These are phyloP conservation scores for Caenorhabditis latens DNA, from an alignment of 1,140 invertebrate genomes.

Conservation along the genomic window DNA sequence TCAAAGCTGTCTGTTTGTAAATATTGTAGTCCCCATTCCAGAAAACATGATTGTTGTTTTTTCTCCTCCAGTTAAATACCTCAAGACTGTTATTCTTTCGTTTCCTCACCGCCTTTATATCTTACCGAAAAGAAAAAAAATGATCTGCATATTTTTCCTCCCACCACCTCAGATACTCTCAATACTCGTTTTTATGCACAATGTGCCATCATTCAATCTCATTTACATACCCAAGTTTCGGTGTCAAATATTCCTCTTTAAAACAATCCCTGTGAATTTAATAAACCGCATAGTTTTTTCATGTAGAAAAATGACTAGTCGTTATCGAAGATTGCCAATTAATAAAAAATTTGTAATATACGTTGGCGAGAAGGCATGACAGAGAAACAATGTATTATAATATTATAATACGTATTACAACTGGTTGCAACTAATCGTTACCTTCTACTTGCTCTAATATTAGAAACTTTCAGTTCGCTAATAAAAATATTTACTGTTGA, in stretches of 20 bases:
- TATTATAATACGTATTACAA: neutral
- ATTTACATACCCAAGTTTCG: neutral
- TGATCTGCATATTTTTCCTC: slow-evolving; percentile 31
- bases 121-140: slow-evolving; percentile 1
- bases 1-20: slow-evolving; percentile 19
- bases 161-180: slow-evolving; percentile 28
- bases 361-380: no score
- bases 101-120: slow-evolving; percentile 22
- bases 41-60: slow-evolving; percentile 1
- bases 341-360: neutral
- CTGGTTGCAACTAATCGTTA: neutral
- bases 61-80: neutral
- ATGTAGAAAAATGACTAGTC: slow-evolving; percentile 13
- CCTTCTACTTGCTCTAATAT: no score
- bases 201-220: slow-evolving; percentile 27
- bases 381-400: no score
- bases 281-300: slow-evolving; percentile 14
- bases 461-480: no score
- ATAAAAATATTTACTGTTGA: no score
- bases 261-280: neutral
- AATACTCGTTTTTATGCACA: slow-evolving; percentile 3
- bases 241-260: slow-evolving; percentile 2
- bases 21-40: slow-evolving; percentile 47
- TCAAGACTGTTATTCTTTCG: neutral
- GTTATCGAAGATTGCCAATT: neutral